phyloP scores from a whole-genome alignment of 64 coral and sea anemone genomes.

The Orbicella faveolata region DNA sequence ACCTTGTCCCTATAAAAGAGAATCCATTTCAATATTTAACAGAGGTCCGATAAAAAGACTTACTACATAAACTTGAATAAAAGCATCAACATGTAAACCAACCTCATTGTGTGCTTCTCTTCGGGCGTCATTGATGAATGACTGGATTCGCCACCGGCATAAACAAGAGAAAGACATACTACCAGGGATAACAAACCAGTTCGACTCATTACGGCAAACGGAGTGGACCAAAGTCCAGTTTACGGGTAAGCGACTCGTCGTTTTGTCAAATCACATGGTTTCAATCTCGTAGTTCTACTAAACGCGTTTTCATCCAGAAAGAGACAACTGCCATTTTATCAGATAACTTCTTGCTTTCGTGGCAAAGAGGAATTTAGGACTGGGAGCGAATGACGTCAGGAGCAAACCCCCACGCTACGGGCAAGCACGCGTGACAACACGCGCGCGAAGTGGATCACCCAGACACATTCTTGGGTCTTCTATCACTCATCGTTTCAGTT shows the following conservation, averaged over 20 bases:
- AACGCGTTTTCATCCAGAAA: slow-evolving; percentile 23
- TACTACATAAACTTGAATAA: neutral
- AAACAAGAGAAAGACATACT: slow-evolving; percentile 34
- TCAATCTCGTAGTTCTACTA: neutral
- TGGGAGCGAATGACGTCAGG: slow-evolving; percentile 43
- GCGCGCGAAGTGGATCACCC: neutral
- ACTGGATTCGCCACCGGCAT: slow-evolving; percentile 47
- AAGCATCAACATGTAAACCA: neutral
- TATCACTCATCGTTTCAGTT: too few species aligned
- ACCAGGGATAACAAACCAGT: slow-evolving; percentile 43
- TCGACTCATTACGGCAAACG: slow-evolving; percentile 39
- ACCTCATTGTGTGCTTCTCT: slow-evolving; percentile 57
- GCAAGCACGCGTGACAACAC: neutral
- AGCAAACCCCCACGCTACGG: neutral
- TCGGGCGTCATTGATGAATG: slow-evolving; percentile 60
- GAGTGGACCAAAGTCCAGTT: slow-evolving; percentile 31
- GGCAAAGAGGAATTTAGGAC: slow-evolving; percentile 68
- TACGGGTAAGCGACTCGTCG: slow-evolving; percentile 9
- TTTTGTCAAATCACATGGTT: slow-evolving; percentile 30
- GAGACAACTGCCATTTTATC: slow-evolving; percentile 23
- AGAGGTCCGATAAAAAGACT: neutral
- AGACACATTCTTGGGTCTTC: too few species aligned
- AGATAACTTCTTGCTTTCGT: slow-evolving; percentile 46
- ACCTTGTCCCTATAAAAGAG: slow-evolving; percentile 72
- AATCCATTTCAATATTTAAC: slow-evolving; percentile 20